Percentiles rank a stretch among this genome's conserved stretches.
Evolutionary conservation across 2,797 vertebrate species (phyloP).

Genomic region (Cryptoblepharus egeriae): DNA sequence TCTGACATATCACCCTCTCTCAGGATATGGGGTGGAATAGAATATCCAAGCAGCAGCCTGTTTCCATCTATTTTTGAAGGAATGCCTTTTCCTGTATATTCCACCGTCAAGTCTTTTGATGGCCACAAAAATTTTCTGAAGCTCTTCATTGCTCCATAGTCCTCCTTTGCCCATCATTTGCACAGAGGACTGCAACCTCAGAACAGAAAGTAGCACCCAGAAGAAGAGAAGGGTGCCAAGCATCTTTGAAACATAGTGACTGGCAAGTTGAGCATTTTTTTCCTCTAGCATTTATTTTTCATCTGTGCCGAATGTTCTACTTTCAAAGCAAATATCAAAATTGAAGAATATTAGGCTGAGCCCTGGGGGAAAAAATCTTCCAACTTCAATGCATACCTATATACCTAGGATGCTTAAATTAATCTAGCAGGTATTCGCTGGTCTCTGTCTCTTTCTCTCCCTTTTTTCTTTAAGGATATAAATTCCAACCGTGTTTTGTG

Average conservation of each 20-base stretch:
- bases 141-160: background rate
- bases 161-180: background rate
- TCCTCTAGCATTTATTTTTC: background rate
- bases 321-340: background rate
- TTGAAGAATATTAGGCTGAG: background rate
- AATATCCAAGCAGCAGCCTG: too few species aligned
- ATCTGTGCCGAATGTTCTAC: background rate
- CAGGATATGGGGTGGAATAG: too few species aligned
- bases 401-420: conserved; percentile 36
- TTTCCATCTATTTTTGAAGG: too few species aligned
- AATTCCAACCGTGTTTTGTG: conserved; percentile 90
- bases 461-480: conserved; percentile 80
- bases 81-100: too few species aligned
- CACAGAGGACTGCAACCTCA: background rate
- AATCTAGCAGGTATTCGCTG: conserved; percentile 47
- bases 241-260: background rate
- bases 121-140: too few species aligned
- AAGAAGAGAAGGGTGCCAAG: background rate
- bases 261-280: background rate
- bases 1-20: too few species aligned
- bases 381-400: conserved; percentile 33
- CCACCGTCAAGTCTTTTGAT: too few species aligned
- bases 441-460: conserved; percentile 24
- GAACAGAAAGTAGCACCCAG: background rate
- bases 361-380: background rate